Percentiles rank a stretch among this genome's conserved stretches.
These are phyloP conservation scores for Cyclopterus lumpus DNA, from an alignment of 2,797 vertebrate species.

Conservation along the genomic window DNA sequence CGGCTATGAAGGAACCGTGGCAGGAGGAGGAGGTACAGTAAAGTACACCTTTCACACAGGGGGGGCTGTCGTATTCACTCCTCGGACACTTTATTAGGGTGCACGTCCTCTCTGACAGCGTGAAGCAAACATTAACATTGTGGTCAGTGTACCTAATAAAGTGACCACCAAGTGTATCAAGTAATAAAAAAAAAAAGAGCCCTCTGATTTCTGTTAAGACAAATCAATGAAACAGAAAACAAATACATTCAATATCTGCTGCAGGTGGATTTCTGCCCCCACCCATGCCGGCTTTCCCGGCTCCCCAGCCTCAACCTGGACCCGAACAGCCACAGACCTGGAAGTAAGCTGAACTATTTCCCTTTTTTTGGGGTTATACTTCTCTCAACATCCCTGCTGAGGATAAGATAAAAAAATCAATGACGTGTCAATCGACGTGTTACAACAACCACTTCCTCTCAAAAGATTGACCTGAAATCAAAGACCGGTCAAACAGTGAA, in stretches of 20 bases:
- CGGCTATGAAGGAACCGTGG: slow-evolving; percentile 83
- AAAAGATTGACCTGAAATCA: neutral
- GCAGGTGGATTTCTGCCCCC: slow-evolving; percentile 84
- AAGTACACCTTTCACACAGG: neutral
- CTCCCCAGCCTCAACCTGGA: slow-evolving; percentile 67
- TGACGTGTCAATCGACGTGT: too few relatives aligned
- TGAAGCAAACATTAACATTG: neutral
- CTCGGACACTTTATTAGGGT: neutral
- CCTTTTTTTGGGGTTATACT: too few relatives aligned
- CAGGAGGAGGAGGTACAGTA: slow-evolving; percentile 78
- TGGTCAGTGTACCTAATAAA: neutral
- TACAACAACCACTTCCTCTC: slow-evolving; percentile 11
- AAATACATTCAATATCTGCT: slow-evolving; percentile 4
- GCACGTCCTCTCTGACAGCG: neutral
- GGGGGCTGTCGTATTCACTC: neutral
- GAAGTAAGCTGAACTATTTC: slow-evolving; percentile 73
- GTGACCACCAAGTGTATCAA: neutral
- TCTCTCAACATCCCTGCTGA: too few relatives aligned
- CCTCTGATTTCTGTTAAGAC: too few relatives aligned
- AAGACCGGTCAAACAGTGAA: too few relatives aligned
- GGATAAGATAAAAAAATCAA: too few relatives aligned
- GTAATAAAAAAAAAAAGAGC: too few relatives aligned
- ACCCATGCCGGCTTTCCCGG: slow-evolving; percentile 76
- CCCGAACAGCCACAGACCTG: slow-evolving; percentile 72
- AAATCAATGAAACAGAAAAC: too few relatives aligned